Evolutionary conservation across 2,113 vertebrate genomes (phyloP).

Genomic region (Ameiurus melas): DNA sequence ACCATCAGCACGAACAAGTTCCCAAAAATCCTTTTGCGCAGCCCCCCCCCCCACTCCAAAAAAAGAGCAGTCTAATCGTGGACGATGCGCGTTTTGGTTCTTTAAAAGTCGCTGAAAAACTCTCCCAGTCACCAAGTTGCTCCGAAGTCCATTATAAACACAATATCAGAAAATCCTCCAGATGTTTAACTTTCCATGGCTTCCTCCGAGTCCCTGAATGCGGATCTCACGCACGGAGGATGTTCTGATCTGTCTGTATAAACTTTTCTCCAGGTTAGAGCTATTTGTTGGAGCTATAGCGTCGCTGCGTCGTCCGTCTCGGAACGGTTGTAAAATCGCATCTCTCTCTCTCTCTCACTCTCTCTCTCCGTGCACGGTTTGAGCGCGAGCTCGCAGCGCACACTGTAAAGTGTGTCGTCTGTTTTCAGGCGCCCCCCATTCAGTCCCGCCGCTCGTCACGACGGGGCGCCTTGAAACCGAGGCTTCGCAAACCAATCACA

Average conservation of each 20-base stretch:
- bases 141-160: constrained; percentile 4
- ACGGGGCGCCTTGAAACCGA: constrained; percentile 71
- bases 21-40: not conserved
- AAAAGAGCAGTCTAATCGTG: not conserved
- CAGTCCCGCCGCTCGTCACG: constrained; percentile 50
- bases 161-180: not conserved
- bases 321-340: not conserved
- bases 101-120: not conserved
- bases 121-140: not conserved
- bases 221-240: not conserved
- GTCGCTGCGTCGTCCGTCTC: constrained; percentile 46
- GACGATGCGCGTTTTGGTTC: not conserved
- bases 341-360: constrained; percentile 14
- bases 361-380: constrained; percentile 16
- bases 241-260: not conserved
- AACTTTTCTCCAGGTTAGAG: not conserved
- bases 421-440: constrained; percentile 76
- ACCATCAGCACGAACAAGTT: not conserved
- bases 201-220: not conserved
- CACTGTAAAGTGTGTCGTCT: constrained; percentile 67
- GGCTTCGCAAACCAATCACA: constrained; percentile 68
- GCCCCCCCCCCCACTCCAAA: no score
- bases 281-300: not conserved
- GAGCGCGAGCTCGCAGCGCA: constrained; percentile 52
- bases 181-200: constrained; percentile 9